Percentiles rank a stretch among this genome's conserved stretches.
These are phyloP conservation scores for Megalonaias nervosa DNA, from an alignment of 1,140 invertebrate genomes.

Conservation along the genomic window DNA sequence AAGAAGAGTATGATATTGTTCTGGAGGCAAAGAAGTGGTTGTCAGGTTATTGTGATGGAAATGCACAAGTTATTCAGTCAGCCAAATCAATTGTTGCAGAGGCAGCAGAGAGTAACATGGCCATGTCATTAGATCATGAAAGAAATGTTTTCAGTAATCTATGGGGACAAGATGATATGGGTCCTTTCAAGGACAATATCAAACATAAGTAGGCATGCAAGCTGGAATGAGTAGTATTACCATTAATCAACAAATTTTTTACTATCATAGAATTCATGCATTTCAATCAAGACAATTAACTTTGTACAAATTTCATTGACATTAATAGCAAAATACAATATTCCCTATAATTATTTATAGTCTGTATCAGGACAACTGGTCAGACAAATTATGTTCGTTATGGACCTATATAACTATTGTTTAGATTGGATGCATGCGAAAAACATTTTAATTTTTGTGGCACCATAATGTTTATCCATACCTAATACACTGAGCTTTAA, in stretches of 20 bases:
- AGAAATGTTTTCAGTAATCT: slow-evolving; percentile 69
- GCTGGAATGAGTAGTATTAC: neutral
- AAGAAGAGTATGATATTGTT: slow-evolving; percentile 53
- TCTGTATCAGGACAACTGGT: no score
- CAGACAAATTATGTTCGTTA: no score
- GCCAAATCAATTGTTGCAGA: slow-evolving; percentile 70
- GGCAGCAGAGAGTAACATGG: slow-evolving; percentile 40
- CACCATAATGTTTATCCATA: no score
- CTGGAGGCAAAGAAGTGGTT: slow-evolving; percentile 69
- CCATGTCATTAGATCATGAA: slow-evolving; percentile 68
- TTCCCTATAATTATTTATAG: no score
- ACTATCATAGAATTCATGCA: no score
- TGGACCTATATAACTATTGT: no score
- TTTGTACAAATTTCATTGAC: no score
- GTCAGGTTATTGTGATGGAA: slow-evolving; percentile 46
- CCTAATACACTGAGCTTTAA: no score
- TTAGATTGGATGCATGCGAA: no score
- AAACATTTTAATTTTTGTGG: no score
- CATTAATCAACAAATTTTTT: neutral
- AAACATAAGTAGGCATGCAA: slow-evolving; percentile 46
- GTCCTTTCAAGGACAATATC: slow-evolving; percentile 63
- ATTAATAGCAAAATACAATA: no score
- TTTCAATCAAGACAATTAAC: no score
- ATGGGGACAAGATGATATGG: slow-evolving; percentile 73
- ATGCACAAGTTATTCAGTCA: slow-evolving; percentile 64